Evolutionary conservation across 1,140 invertebrate genomes (phyloP).

Genomic region (Drosophila watanabei): DNA sequence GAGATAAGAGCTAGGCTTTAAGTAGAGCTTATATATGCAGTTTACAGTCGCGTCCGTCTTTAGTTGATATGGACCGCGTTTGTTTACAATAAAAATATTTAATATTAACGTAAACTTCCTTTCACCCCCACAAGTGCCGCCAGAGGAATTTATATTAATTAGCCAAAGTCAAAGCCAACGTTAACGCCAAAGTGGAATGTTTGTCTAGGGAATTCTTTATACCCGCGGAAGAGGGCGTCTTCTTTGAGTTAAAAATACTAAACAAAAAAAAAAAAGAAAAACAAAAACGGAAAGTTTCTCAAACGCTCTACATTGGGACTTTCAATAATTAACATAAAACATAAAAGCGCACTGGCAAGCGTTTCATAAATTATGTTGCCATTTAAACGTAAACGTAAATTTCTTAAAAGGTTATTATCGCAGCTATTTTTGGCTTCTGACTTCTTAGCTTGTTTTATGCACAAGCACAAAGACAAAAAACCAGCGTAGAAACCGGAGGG

Average conservation of each 20-base stretch:
- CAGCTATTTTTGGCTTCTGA: conserved; percentile 14
- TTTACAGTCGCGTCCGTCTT: too few relatives aligned
- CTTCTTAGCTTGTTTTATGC: conserved; percentile 41
- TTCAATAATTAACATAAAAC: conserved; percentile 15
- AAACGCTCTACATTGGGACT: conserved; percentile 3
- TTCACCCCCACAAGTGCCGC: too few relatives aligned
- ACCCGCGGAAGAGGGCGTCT: too few relatives aligned
- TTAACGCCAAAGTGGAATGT: not conserved
- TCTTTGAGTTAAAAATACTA: conserved; percentile 1
- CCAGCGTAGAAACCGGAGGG: not conserved
- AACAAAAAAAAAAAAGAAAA: not conserved
- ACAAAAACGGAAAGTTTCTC: conserved; percentile 15
- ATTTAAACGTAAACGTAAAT: conserved; percentile 63
- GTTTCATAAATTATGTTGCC: conserved; percentile 46
- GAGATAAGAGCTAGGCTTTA: too few relatives aligned
- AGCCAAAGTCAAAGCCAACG: conserved; percentile 11
- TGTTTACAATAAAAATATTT: too few relatives aligned
- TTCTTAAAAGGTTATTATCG: conserved; percentile 52
- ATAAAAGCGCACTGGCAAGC: conserved; percentile 9
- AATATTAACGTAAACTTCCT: too few relatives aligned
- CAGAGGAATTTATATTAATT: conserved; percentile 58
- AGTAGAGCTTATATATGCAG: too few relatives aligned
- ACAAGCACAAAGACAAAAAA: conserved; percentile 19
- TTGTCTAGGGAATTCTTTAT: not conserved
- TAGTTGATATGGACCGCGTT: too few relatives aligned